phyloP scores from a whole-genome alignment of 2,113 vertebrate genomes.

The Forbesichthys papilliferus region DNA sequence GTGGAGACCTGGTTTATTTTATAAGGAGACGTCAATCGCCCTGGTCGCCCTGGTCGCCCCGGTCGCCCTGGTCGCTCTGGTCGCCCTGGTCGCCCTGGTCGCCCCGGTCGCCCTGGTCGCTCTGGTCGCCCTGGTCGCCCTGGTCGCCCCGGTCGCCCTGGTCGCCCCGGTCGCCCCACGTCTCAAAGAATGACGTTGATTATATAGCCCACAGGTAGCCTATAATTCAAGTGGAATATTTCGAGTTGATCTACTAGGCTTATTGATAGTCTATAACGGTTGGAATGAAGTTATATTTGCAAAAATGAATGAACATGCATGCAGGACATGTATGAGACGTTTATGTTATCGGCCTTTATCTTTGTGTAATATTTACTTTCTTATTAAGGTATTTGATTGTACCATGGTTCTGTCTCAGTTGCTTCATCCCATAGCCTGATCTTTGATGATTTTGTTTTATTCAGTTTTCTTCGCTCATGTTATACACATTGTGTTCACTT shows the following conservation, averaged over 20 bases:
- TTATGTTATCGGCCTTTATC: constrained; percentile 53
- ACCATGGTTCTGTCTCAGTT: constrained; percentile 37
- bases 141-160: too few species aligned
- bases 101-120: too few species aligned
- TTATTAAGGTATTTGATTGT: constrained; percentile 30
- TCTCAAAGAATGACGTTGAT: too few species aligned
- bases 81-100: too few species aligned
- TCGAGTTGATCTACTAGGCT: constrained; percentile 12
- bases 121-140: too few species aligned
- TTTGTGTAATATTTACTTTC: constrained; percentile 52
- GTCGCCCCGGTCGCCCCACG: too few species aligned
- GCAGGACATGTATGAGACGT: constrained; percentile 73
- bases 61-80: too few species aligned
- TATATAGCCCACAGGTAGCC: constrained; percentile 10
- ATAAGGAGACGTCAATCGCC: too few species aligned
- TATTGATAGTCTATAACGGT: not conserved
- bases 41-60: too few species aligned
- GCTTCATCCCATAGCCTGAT: constrained; percentile 25
- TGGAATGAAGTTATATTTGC: constrained; percentile 24
- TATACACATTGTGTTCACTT: constrained; percentile 38
- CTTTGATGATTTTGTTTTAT: constrained; percentile 53
- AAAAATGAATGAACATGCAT: constrained; percentile 64
- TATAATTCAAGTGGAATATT: constrained; percentile 11
- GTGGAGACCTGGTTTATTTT: constrained; percentile 34
- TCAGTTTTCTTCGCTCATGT: constrained; percentile 38